phyloP scores from a whole-genome alignment of 2,797 vertebrate genomes.

The Manis pentadactyla region DNA sequence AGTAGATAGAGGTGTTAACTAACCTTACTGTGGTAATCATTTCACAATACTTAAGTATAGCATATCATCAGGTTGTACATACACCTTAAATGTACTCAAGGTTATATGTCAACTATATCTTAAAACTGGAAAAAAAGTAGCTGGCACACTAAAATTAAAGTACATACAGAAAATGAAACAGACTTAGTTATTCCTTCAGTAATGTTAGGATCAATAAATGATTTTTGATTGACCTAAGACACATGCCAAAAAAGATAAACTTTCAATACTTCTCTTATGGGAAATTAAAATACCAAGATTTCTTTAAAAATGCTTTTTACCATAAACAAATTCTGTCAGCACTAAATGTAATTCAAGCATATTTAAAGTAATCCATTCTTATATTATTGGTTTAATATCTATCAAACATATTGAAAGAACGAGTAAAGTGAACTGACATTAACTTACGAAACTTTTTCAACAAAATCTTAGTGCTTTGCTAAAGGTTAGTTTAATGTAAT shows the following conservation, averaged over 20 bases:
- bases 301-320: slow-evolving; percentile 41
- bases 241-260: slow-evolving; percentile 48
- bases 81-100: not conserved
- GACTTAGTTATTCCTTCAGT: slow-evolving; percentile 66
- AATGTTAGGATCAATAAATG: not conserved
- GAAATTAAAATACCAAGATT: slow-evolving; percentile 39
- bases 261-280: not conserved
- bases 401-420: slow-evolving; percentile 32
- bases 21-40: not conserved
- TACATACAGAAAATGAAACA: slow-evolving; percentile 68
- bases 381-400: slow-evolving; percentile 54
- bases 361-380: slow-evolving; percentile 15
- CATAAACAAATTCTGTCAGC: slow-evolving; percentile 48
- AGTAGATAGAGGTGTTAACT: not conserved
- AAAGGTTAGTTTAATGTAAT: slow-evolving; percentile 37
- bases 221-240: slow-evolving; percentile 22
- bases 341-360: slow-evolving; percentile 57
- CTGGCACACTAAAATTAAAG: not conserved
- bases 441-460: not conserved
- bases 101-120: not conserved
- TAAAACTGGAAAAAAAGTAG: not conserved
- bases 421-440: slow-evolving; percentile 23
- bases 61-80: not conserved
- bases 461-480: slow-evolving; percentile 23
- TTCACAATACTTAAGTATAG: not conserved